These are phyloP conservation scores for Uloborus plumipes DNA, from an alignment of 2,888 invertebrate genomes.

Conservation along the genomic window DNA sequence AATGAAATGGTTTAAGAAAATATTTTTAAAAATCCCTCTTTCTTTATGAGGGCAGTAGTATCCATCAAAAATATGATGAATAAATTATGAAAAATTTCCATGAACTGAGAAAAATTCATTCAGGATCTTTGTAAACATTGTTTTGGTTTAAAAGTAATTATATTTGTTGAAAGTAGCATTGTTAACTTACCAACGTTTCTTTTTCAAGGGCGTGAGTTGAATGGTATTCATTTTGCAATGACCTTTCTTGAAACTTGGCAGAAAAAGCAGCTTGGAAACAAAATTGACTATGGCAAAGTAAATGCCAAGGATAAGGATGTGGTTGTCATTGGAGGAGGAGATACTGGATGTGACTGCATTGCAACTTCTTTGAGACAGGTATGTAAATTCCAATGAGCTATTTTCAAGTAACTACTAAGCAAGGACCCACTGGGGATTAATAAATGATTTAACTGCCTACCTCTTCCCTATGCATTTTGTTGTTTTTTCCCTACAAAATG, in stretches of 20 bases:
- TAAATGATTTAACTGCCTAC: too few species aligned
- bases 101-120: too few species aligned
- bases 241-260: constrained; percentile 97
- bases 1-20: too few species aligned
- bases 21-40: too few species aligned
- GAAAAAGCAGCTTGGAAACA: constrained; percentile 87
- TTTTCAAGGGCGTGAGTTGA: constrained; percentile 85
- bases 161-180: background rate
- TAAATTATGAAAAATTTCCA: too few species aligned
- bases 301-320: constrained; percentile 94
- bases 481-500: too few species aligned
- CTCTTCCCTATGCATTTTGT: too few species aligned
- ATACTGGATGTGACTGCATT: constrained; percentile 97
- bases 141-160: background rate
- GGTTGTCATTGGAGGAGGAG: constrained; percentile 90
- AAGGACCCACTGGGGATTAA: too few species aligned
- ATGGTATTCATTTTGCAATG: constrained; percentile 98
- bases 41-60: too few species aligned
- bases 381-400: constrained; percentile 36
- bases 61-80: too few species aligned
- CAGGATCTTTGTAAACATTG: background rate
- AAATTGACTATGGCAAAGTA: constrained; percentile 71
- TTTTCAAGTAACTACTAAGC: too few species aligned
- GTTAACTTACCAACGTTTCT: background rate
- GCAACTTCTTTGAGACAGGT: constrained; percentile 91